phyloP scores from a whole-genome alignment of 2,797 vertebrate genomes.

The Heteromormyrus szaboi region DNA sequence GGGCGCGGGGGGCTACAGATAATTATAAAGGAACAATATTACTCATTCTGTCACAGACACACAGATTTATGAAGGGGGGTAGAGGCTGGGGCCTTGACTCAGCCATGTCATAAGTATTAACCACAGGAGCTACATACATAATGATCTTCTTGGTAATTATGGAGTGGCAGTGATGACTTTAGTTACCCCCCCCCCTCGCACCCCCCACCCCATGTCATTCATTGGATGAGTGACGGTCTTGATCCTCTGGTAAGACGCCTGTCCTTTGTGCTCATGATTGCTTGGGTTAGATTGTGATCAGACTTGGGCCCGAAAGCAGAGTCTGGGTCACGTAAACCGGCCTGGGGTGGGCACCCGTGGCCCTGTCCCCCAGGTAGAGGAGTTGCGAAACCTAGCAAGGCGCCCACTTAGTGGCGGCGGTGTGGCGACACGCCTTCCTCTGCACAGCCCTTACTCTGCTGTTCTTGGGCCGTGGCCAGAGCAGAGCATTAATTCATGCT shows the following conservation, averaged over 20 bases:
- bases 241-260: no score
- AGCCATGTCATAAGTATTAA: background rate
- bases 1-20: background rate
- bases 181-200: background rate
- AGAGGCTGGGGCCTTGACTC: background rate
- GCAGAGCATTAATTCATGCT: slow-evolving; percentile 1
- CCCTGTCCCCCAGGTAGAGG: background rate
- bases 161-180: background rate
- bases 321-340: background rate
- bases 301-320: background rate
- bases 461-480: background rate
- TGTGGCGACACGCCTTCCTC: background rate
- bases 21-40: background rate
- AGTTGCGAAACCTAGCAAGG: background rate
- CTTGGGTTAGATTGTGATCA: background rate
- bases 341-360: background rate
- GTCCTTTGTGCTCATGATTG: background rate
- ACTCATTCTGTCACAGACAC: background rate
- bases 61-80: background rate
- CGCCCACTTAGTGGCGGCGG: background rate
- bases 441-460: background rate
- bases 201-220: background rate
- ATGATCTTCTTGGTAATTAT: background rate
- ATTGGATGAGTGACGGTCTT: background rate
- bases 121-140: background rate